Base-by-base conservation (phyloP, 2,797 vertebrate species). In the Fratercula arctica region DNA sequence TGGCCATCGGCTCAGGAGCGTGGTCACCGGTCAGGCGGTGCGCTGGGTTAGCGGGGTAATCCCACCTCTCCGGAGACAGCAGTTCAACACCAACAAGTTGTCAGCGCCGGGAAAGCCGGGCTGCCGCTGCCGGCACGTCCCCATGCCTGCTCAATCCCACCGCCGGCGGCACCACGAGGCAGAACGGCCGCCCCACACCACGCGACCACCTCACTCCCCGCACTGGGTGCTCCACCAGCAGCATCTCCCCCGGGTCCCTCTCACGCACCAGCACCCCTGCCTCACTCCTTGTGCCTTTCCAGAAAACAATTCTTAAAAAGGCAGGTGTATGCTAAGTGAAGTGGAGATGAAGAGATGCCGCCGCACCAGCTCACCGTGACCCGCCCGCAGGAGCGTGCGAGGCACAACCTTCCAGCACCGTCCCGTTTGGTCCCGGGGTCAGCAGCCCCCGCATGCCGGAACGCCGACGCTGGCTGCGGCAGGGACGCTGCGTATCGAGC, bases 321-420 rank as follows among this genome's bases (percentile, higher is more conserved):
- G 29, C 5, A 59, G 33, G 12, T 14, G 70, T 46, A 18, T 13
- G 21, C 26, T 51, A 39, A 46, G 29, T 5, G 31, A 35, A 50
- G 29, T 5, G 28, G 37, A 37, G 11, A 25, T 14, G 13, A 53
- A 69, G 45, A 61, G 16, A 25, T 48, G 35, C 4, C 5, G 3
- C 41, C 18, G 7, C 37, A 39, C 8, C 2, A 11, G 16, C 54
- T 13, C 20, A 5, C n/a, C 8, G n/a, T 20, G 29, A 23, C 54
- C 33, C 45, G 23, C 24, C 35, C 17, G 1, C 0, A 5, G 31
- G 13, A 31, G 1, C 4, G 6, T 1, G 5, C 3, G 3, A 43
- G 21, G 35, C 29, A 37, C 25, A 29, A 3, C 25, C 73, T 72
- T 35, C 39, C 48, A 45, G 28, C 7, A 3, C 53, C 3, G 1